These are phyloP conservation scores for Enteromius radiatus DNA, from an alignment of 2,797 vertebrate genomes.

Conservation along the genomic window DNA sequence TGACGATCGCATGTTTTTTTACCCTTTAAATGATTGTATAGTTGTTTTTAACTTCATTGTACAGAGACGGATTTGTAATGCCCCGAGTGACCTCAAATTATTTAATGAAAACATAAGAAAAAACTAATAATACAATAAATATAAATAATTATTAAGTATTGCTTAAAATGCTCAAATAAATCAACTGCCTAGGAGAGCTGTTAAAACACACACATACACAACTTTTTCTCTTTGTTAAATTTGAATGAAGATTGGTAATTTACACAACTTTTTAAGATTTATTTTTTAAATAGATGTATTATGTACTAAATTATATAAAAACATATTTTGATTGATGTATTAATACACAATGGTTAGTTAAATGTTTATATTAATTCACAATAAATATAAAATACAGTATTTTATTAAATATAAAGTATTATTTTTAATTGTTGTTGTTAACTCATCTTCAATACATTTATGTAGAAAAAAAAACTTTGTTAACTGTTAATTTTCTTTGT, in stretches of 20 bases:
- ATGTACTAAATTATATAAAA: not conserved
- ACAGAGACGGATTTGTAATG: not conserved
- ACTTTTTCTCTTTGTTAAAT: not conserved
- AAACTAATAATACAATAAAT: not conserved
- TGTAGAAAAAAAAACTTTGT: not conserved
- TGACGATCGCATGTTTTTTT: too few species aligned
- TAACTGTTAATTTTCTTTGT: too few species aligned
- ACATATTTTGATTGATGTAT: not conserved
- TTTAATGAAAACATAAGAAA: not conserved
- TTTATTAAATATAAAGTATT: not conserved
- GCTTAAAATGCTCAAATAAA: not conserved
- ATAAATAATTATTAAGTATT: not conserved
- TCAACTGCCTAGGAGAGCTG: too few species aligned
- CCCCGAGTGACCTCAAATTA: not conserved
- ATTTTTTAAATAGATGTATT: not conserved
- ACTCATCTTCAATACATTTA: not conserved
- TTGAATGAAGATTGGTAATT: not conserved
- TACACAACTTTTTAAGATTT: not conserved
- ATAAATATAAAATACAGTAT: not conserved
- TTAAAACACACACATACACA: too few species aligned
- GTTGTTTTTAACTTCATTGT: not conserved
- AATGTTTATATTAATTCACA: not conserved
- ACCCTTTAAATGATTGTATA: not conserved
- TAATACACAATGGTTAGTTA: not conserved
- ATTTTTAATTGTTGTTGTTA: not conserved